These are phyloP conservation scores for Falco concolor DNA, from an alignment of 2,797 vertebrate species.

Conservation along the genomic window DNA sequence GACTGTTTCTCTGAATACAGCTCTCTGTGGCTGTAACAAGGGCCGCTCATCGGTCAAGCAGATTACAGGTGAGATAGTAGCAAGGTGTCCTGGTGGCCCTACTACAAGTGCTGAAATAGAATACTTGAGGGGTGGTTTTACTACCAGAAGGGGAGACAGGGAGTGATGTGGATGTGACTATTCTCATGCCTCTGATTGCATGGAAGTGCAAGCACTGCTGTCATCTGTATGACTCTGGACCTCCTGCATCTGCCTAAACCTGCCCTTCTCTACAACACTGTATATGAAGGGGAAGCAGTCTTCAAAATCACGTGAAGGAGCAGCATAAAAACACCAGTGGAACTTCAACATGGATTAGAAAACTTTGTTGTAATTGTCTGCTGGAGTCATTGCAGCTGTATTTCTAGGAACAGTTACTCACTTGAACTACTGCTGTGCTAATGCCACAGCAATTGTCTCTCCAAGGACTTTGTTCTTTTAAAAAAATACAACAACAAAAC, in stretches of 20 bases:
- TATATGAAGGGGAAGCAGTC: background rate
- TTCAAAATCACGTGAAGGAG: background rate
- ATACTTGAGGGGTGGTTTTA: background rate
- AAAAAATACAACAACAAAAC: background rate
- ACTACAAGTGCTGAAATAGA: background rate
- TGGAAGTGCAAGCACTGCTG: background rate
- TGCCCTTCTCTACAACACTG: fast-evolving
- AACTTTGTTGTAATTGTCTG: background rate
- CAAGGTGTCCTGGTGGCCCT: background rate
- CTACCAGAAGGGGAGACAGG: fast-evolving
- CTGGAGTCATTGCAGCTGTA: background rate
- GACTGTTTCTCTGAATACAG: background rate
- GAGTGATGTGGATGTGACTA: background rate
- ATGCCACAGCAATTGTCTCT: background rate
- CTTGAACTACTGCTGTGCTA: background rate
- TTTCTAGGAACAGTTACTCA: background rate
- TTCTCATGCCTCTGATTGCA: background rate
- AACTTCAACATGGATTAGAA: background rate
- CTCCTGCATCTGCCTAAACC: background rate
- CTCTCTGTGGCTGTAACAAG: background rate
- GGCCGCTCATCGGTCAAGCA: background rate
- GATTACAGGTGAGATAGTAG: background rate
- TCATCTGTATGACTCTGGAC: background rate
- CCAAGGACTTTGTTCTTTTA: background rate
- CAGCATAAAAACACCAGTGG: background rate